Conservation (phyloP, 2,797 vertebrate genomes). For the Onychomys leucogaster region DNA sequence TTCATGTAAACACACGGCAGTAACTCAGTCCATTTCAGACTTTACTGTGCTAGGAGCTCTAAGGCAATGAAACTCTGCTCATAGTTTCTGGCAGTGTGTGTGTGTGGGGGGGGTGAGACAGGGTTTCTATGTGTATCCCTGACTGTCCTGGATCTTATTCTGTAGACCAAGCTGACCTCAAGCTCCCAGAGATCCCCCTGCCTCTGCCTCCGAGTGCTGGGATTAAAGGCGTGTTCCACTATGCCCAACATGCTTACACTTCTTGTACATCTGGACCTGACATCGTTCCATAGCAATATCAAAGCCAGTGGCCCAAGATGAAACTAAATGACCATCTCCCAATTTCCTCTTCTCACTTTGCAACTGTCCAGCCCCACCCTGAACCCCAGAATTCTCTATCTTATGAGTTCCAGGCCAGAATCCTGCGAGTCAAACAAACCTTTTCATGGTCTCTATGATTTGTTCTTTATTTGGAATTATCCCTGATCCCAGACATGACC, state of each 20-base stretch:
- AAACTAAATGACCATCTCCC: background rate
- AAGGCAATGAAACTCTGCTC: background rate
- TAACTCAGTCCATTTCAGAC: background rate
- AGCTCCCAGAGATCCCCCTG: background rate
- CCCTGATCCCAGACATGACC: background rate
- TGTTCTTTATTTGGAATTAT: background rate
- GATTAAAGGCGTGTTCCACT: background rate
- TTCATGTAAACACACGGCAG: background rate
- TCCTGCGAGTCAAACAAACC: background rate
- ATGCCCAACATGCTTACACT: background rate
- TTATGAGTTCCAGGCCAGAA: background rate
- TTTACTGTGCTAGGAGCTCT: conserved; percentile 29
- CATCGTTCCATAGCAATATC: background rate
- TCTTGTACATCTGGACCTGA: background rate
- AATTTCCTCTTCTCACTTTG: background rate
- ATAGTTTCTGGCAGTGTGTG: background rate
- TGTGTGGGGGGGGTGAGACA: background rate
- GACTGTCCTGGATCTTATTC: background rate
- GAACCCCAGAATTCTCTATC: background rate
- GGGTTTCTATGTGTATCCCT: background rate
- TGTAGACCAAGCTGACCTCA: background rate
- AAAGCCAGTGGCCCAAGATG: background rate
- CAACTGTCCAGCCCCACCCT: background rate
- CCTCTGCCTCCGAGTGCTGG: background rate
- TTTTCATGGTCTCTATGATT: background rate